phyloP scores from a whole-genome alignment of 2,797 vertebrate genomes.

The Hydrolagus colliei region DNA sequence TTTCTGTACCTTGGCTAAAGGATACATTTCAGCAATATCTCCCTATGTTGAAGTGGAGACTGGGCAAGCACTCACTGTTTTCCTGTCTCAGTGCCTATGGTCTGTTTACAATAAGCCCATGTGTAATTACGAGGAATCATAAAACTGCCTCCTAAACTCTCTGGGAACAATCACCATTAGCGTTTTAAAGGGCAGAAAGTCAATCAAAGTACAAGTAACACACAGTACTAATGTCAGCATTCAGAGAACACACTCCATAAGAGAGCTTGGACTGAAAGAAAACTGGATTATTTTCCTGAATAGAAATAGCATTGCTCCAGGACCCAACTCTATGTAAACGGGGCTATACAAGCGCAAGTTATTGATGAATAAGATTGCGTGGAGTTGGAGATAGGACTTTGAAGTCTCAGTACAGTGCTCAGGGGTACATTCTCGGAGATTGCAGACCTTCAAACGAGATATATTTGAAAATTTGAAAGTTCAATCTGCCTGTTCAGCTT shows the following conservation, averaged over 20 bases:
- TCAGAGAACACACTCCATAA: not conserved
- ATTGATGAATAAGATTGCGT: too few species aligned
- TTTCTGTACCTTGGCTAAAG: not conserved
- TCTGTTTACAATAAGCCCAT: constrained; percentile 17
- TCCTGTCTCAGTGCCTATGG: not conserved
- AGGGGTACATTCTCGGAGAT: too few species aligned
- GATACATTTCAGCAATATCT: not conserved
- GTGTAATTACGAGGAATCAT: not conserved
- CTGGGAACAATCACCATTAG: constrained; percentile 2
- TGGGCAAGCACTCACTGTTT: not conserved
- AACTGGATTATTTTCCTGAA: too few species aligned
- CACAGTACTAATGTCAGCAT: not conserved
- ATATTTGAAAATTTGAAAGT: too few species aligned
- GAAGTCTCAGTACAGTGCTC: too few species aligned
- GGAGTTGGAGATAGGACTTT: too few species aligned
- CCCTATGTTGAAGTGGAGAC: not conserved
- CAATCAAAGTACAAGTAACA: constrained; percentile 13
- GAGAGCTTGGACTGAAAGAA: too few species aligned
- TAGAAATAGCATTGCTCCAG: too few species aligned
- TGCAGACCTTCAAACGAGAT: too few species aligned
- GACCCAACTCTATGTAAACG: too few species aligned
- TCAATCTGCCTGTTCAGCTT: too few species aligned
- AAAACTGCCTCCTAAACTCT: constrained; percentile 15
- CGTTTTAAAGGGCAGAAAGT: not conserved
- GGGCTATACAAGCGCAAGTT: too few species aligned